Evolutionary conservation across 2,888 invertebrate genomes (phyloP).

Genomic region (Spilarctia lutea): DNA sequence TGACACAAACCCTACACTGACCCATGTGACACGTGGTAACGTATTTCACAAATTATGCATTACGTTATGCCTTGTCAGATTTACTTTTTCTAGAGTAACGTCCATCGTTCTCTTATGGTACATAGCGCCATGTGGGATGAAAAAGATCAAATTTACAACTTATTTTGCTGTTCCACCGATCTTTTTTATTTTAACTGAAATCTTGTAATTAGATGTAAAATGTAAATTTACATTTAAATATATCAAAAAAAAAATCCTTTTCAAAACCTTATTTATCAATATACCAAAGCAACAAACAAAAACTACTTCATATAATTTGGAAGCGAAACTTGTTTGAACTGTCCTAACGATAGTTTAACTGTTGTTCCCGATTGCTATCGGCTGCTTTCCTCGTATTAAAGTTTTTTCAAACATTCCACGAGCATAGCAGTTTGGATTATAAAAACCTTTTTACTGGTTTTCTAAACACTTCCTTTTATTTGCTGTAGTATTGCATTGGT

Average conservation of each 20-base stretch:
- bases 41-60: too few relatives aligned
- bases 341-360: background rate
- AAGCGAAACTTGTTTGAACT: background rate
- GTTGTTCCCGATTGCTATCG: background rate
- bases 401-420: slow-evolving; percentile 1
- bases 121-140: too few relatives aligned
- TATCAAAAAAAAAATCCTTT: background rate
- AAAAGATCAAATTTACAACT: too few relatives aligned
- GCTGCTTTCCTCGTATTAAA: slow-evolving; percentile 6
- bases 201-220: background rate
- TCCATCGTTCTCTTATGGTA: too few relatives aligned
- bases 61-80: too few relatives aligned
- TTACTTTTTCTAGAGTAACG: too few relatives aligned
- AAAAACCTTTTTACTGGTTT: slow-evolving; percentile 43
- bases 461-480: slow-evolving; percentile 44
- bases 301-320: background rate
- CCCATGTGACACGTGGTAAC: too few relatives aligned
- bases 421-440: slow-evolving; percentile 19
- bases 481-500: slow-evolving; percentile 61
- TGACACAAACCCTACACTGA: too few relatives aligned
- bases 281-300: background rate
- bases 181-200: background rate
- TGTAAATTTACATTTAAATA: background rate
- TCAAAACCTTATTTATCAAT: background rate
- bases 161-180: too few relatives aligned